Evolutionary conservation across 2,888 invertebrate genomes (phyloP).

Genomic region (Eupithecia inturbata): DNA sequence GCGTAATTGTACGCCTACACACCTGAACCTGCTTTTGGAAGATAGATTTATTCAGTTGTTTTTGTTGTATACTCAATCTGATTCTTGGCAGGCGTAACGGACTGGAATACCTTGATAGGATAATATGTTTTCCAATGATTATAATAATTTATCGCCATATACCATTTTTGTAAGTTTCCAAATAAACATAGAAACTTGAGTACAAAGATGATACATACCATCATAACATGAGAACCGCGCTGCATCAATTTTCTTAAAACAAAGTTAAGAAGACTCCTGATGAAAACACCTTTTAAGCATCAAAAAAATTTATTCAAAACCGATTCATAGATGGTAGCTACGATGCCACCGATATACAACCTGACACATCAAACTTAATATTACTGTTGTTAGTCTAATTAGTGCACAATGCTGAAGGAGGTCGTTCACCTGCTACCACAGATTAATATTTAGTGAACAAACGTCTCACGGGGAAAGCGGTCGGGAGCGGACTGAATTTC

Average conservation of each 20-base stretch:
- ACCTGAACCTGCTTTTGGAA: neutral
- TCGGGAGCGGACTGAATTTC: too few species aligned
- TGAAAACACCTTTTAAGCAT: neutral
- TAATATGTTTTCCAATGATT: neutral
- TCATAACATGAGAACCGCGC: neutral
- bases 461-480: too few species aligned
- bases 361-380: too few species aligned
- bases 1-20: too few species aligned
- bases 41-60: neutral
- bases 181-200: neutral
- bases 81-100: neutral
- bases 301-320: neutral
- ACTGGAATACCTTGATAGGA: too few species aligned
- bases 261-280: neutral
- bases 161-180: neutral
- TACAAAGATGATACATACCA: neutral
- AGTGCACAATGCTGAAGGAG: too few species aligned
- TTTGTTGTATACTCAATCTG: neutral
- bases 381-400: too few species aligned
- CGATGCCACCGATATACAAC: too few species aligned
- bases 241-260: neutral
- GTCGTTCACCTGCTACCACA: too few species aligned
- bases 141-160: neutral
- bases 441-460: too few species aligned
- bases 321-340: too few species aligned